Evolutionary conservation across 1,140 invertebrate genomes (phyloP), one percentile per base, ranked within the genome.

Genomic region (Ips typographus): DNA sequence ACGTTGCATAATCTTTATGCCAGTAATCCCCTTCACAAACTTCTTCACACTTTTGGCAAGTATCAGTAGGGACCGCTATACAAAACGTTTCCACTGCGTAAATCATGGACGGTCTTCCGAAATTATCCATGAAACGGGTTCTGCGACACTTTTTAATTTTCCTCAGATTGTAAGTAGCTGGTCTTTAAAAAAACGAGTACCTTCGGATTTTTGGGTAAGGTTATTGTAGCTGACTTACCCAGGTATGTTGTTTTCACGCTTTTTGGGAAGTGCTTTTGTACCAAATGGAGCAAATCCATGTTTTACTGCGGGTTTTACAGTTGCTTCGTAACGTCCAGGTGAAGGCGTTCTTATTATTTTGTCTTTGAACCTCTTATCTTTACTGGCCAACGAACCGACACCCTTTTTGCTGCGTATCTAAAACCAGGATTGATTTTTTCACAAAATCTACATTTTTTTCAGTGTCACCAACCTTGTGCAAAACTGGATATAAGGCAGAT

Each of bases 1-100:
- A 77, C 5, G 42, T 52, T 1, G 55, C 44, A 62, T 76, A 70
- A 59, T 75, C 70, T 69, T 65, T 65, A 42, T 76, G 75, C 76
- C 76, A 78, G 53, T 77, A 78, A 56, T 78, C 77, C 0, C 75
- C 75, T 51, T 64, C 38, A 49, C 75, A 76, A 4, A 74, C 38
- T 53, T 71, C 62, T 3, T 70, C 55, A 51, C 77, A 78, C 66
- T 76, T 77, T 6, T 65, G 44, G 47, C 77, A 78, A 6, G 39
- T 65, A 56, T 78, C 74, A 3, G 51, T 60, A 5, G 75, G 73
- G 44, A 69, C 71, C 7, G 68, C 41, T 5, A 78, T 63, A 60
- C 77, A 78, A 3, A 73, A 44, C 37, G 68, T 73, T 69, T 77
- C 75, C 2, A 78, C 72, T 22, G 71, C 56, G 22, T 75, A 58